Evolutionary conservation across 2,888 invertebrate species (phyloP).

Genomic region (Polietes domitor): DNA sequence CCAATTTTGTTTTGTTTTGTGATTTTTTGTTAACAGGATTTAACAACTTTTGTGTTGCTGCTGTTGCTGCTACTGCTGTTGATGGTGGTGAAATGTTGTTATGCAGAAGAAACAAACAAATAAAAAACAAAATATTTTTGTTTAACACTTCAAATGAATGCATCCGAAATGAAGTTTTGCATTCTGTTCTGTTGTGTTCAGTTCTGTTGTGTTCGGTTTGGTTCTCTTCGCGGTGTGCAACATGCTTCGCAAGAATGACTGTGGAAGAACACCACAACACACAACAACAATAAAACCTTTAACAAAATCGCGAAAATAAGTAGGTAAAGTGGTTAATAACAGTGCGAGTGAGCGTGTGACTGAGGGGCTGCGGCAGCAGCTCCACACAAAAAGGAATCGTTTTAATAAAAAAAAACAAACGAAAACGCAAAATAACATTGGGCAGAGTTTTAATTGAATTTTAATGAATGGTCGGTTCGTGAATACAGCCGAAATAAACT

Average conservation of each 20-base stretch:
- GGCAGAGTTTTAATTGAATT: conserved; percentile 49
- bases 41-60: neutral
- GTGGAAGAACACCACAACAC: no score
- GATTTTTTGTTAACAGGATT: neutral
- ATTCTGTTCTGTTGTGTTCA: neutral
- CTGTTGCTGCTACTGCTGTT: neutral
- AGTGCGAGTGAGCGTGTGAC: neutral
- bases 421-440: neutral
- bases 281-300: conserved; percentile 18
- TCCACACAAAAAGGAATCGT: neutral
- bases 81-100: conserved; percentile 1
- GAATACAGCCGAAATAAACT: neutral
- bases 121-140: conserved; percentile 37
- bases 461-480: conserved; percentile 34
- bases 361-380: neutral
- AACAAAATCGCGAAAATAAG: conserved; percentile 48
- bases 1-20: neutral
- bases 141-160: conserved; percentile 64
- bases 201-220: neutral
- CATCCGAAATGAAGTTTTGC: conserved; percentile 53
- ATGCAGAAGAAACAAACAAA: no score
- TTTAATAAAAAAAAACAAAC: neutral
- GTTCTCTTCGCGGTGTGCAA: no score
- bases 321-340: conserved; percentile 55
- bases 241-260: conserved; percentile 5